Percentiles rank a stretch among this genome's conserved stretches.
phyloP scores from a whole-genome alignment of 2,797 vertebrate genomes.

The Crax fasciolata region DNA sequence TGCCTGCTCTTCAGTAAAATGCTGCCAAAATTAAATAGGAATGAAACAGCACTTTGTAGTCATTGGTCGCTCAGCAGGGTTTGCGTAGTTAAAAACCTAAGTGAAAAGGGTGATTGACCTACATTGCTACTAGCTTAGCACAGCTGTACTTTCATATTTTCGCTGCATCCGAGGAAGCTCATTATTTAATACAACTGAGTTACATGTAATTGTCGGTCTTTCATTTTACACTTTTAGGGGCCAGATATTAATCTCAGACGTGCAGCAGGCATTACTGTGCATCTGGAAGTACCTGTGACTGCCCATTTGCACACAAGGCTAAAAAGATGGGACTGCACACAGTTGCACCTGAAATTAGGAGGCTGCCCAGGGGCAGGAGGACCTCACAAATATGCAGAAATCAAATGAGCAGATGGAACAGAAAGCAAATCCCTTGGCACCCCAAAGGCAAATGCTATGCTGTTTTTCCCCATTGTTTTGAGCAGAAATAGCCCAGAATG shows the following conservation, averaged over 20 bases:
- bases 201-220: constrained; percentile 70
- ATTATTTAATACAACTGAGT: constrained; percentile 81
- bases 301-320: background rate
- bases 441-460: constrained; percentile 2
- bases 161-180: constrained; percentile 75
- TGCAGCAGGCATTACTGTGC: background rate
- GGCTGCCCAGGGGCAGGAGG: constrained; percentile 9
- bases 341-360: constrained; percentile 43
- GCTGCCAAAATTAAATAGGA: constrained; percentile 82
- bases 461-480: constrained; percentile 48
- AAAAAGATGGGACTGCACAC: background rate
- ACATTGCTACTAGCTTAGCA: constrained; percentile 79
- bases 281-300: background rate
- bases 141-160: constrained; percentile 81
- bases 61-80: constrained; percentile 81
- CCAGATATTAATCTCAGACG: constrained; percentile 57
- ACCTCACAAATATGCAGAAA: constrained; percentile 44
- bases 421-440: constrained; percentile 44
- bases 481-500: background rate
- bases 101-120: constrained; percentile 83
- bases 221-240: constrained; percentile 70
- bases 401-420: constrained; percentile 49
- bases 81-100: constrained; percentile 82
- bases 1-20: constrained; percentile 78
- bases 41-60: constrained; percentile 82